phyloP scores from a whole-genome alignment of 2,113 vertebrate species.

The Planiliza haematocheilus region DNA sequence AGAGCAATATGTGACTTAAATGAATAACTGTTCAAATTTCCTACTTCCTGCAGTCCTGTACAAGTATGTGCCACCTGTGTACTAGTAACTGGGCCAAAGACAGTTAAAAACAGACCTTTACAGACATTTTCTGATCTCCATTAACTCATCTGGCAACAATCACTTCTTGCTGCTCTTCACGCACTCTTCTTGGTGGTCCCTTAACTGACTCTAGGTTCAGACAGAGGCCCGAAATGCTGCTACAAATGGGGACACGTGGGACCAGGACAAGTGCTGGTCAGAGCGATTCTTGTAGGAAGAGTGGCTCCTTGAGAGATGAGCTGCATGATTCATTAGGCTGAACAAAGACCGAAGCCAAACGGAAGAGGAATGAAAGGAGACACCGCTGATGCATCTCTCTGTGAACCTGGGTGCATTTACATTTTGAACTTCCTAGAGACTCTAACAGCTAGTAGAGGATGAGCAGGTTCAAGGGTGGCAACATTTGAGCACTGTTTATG shows the following conservation, averaged over 20 bases:
- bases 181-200: not conserved
- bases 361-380: constrained; percentile 34
- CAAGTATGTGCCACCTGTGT: too few relatives aligned
- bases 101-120: too few relatives aligned
- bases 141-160: too few relatives aligned
- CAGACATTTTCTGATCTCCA: too few relatives aligned
- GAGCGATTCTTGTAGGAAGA: not conserved
- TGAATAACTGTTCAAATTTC: too few relatives aligned
- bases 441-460: constrained; percentile 12
- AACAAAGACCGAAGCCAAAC: constrained; percentile 24
- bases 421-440: constrained; percentile 5
- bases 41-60: too few relatives aligned
- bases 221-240: not conserved
- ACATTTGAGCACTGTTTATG: constrained; percentile 14
- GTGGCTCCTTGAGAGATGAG: constrained; percentile 11
- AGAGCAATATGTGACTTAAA: too few relatives aligned
- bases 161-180: not conserved
- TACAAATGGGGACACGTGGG: not conserved
- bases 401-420: not conserved
- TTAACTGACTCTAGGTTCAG: not conserved
- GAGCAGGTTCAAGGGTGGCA: constrained; percentile 1
- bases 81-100: too few relatives aligned
- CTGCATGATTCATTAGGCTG: constrained; percentile 45
- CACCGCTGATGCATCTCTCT: constrained; percentile 10
- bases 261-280: not conserved